Evolutionary conservation across 1,140 invertebrate genomes (phyloP), one percentile per base, ranked within the genome.

Genomic region (Rhynchophorus ferrugineus): DNA sequence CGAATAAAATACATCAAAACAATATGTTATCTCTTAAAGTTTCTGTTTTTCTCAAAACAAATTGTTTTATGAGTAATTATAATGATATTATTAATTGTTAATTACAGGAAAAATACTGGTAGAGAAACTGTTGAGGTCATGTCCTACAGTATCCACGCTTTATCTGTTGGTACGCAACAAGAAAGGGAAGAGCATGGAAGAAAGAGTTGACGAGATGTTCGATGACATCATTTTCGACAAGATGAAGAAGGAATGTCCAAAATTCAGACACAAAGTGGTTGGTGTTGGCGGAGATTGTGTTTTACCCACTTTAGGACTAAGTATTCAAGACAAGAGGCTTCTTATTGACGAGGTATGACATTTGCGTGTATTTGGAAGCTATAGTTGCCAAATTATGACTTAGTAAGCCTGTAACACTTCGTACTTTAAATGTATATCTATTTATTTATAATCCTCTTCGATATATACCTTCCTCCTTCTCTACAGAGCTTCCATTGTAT

Each of bases 61-160:
- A n/a, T n/a, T n/a, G n/a, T n/a, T 19, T 17, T 19, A 18, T 17
- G n/a, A 14, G 33, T 18, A 16, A 11, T 46, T 35, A 11, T n/a
- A 13, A 6, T 18, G 3, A 3, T 1, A 35, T 3, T n/a, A n/a
- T 9, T 13, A 48, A 3, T 11, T 38, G 13, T 29, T 24, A 29
- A 17, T 41, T 56, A 71, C 83, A 49, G 83, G 84, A 9, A 83
- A 84, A 69, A 74, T 84, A 16, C 71, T 91, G 19, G 82, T 92
- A 24, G 88, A 91, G 71, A 92, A 92, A 69, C 66, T 93, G 37
- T 69, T 92, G 17, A 75, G 89, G 46, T 81, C 80, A 18, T 93
- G 89, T 68, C 76, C 78, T 9, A 80, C 84, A 50, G 59, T 93
- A 21, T 77, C 78, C 33, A 79, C 75, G 20, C 79, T 94, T 56